These are phyloP conservation scores for Onychomys arenicola DNA, from an alignment of 2,797 vertebrate species.

Conservation along the genomic window DNA sequence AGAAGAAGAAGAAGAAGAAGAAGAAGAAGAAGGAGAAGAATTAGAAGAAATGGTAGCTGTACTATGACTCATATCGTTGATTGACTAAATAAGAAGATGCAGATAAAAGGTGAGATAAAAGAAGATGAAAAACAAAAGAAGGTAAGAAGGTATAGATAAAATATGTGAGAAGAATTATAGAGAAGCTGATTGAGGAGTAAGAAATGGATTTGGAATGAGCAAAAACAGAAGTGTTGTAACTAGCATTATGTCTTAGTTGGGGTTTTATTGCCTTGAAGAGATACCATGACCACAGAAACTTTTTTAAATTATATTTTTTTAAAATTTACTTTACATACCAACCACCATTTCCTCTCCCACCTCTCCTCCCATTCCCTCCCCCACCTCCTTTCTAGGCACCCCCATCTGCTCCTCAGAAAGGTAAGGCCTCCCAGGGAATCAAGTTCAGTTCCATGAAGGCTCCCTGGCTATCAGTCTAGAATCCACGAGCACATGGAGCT, in stretches of 20 bases:
- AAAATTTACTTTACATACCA: no score
- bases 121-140: not conserved
- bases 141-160: not conserved
- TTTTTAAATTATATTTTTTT: no score
- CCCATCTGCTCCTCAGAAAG: no score
- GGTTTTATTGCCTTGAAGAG: not conserved
- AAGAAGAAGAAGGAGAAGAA: not conserved
- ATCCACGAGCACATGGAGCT: no score
- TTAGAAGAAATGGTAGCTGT: not conserved
- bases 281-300: not conserved
- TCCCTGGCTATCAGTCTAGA: no score
- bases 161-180: not conserved
- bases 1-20: not conserved
- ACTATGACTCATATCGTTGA: not conserved
- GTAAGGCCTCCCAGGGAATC: no score
- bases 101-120: not conserved
- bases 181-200: accelerated
- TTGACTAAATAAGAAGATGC: not conserved
- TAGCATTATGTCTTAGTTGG: no score
- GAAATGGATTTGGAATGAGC: not conserved
- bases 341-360: no score
- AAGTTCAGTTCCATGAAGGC: no score
- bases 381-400: no score
- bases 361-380: no score
- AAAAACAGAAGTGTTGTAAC: no score